Conservation (phyloP, 1,140 invertebrate genomes). For the Nephila pilipes region DNA sequence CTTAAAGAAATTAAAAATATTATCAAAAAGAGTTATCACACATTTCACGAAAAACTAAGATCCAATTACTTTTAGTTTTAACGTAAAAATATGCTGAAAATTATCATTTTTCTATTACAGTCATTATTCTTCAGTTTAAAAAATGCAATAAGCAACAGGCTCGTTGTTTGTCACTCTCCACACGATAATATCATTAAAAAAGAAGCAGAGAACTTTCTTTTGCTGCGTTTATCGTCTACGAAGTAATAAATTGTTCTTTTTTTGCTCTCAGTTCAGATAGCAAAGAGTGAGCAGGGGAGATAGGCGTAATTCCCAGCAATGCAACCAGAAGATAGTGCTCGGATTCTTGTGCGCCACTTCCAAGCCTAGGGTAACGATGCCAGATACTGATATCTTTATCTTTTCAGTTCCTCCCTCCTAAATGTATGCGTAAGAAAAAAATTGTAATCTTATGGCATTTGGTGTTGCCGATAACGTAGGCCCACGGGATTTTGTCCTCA, state of each 20-base stretch:
- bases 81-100: background rate
- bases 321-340: conserved; percentile 45
- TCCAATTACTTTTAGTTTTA: no score
- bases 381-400: conserved; percentile 56
- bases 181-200: conserved; percentile 25
- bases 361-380: conserved; percentile 20
- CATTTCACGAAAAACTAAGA: no score
- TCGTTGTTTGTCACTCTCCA: background rate
- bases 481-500: conserved; percentile 47
- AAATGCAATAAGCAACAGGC: conserved; percentile 26
- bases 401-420: background rate
- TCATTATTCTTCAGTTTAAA: background rate
- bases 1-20: no score
- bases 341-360: background rate
- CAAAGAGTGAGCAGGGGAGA: conserved; percentile 30
- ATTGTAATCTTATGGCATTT: conserved; percentile 62
- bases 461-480: conserved; percentile 63
- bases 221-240: conserved; percentile 12
- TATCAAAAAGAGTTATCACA: no score
- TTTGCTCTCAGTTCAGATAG: conserved; percentile 35
- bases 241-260: conserved; percentile 32
- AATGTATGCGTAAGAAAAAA: conserved; percentile 65
- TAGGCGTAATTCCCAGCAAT: conserved; percentile 44
- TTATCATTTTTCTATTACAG: background rate
- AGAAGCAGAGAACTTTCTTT: background rate